Evolutionary conservation across 2,888 invertebrate genomes (phyloP), one percentile per base, ranked within the genome.

Genomic region (Eupithecia subfuscata): DNA sequence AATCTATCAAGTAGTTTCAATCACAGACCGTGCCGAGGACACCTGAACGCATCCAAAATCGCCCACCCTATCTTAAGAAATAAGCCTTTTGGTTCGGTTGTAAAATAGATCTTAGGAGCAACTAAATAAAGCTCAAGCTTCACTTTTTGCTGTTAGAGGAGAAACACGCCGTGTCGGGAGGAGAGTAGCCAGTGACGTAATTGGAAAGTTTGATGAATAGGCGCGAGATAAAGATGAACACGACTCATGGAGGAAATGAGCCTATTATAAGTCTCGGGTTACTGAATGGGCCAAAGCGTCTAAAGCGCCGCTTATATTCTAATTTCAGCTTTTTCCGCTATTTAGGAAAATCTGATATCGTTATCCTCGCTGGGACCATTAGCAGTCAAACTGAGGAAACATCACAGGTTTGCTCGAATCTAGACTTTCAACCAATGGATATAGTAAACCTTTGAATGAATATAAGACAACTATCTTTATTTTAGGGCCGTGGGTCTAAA

Each of bases 121-220:
- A 3, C 68, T 25, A 40, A 14, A 68, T 68, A 68, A 68, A 68
- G 40, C 25, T 68, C 43, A 68, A 68, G 14, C 12, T 43, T 37
- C 67, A 67, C 14, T 5, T 30, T 34, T 18, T 8, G 34, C 64
- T 9, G 1, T 64, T 3, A 18, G 8, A 64, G 9, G 63, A 63
- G 64, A 0, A 30, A 25, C 16, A 22, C 14, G 22, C 30, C n/a
- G 18, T 37, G 37, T 40, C 22, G 40, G 43, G n/a, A 43, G 40
- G 1, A 37, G n/a, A 40, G 37, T n/a, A 65, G 40, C 68, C 43
- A 5, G 68, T 68, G 68, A 68, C 68, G 68, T 68, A 68, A 68
- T 68, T 73, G 71, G 67, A 80, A 81, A 81, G 77, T 80, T 81
- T 77, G 78, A 78, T 80, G 80, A 79, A 81, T 78, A 78, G 75